Percentiles rank a stretch among this genome's conserved stretches.
Conservation (phyloP, 2,113 vertebrate species). For the Calypte anna region DNA sequence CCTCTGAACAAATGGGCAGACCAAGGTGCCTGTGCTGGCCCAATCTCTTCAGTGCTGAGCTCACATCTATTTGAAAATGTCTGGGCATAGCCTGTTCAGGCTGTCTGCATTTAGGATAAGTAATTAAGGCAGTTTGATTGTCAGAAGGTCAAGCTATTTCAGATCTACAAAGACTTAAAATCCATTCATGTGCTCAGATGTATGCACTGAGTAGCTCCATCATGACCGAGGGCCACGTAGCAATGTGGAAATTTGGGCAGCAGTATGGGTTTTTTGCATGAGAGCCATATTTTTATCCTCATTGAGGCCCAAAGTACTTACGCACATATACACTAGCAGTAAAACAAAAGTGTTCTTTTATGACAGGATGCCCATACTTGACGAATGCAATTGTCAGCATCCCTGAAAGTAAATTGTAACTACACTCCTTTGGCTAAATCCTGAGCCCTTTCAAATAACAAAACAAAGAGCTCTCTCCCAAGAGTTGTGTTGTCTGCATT, state of each 20-base stretch:
- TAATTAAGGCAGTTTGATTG: background rate
- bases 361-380: conserved; percentile 44
- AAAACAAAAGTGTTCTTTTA: conserved; percentile 57
- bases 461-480: conserved; percentile 51
- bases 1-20: fast-evolving
- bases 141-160: conserved; percentile 18
- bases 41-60: background rate
- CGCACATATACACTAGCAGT: conserved; percentile 33
- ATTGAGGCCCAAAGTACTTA: conserved; percentile 24
- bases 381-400: conserved; percentile 70
- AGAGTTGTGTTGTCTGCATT: conserved; percentile 62
- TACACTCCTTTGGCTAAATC: conserved; percentile 46
- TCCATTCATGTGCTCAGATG: background rate
- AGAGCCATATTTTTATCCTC: conserved; percentile 35
- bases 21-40: background rate
- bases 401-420: conserved; percentile 63
- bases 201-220: background rate
- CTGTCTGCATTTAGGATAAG: background rate
- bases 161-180: conserved; percentile 24
- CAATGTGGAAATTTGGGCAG: background rate
- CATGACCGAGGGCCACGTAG: background rate
- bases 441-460: conserved; percentile 57
- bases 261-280: background rate
- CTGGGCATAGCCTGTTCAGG: background rate
- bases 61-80: background rate